Percentiles rank a stretch among this genome's conserved stretches.
phyloP scores from a whole-genome alignment of 2,888 invertebrate species.

The Danaus chrysippus region DNA sequence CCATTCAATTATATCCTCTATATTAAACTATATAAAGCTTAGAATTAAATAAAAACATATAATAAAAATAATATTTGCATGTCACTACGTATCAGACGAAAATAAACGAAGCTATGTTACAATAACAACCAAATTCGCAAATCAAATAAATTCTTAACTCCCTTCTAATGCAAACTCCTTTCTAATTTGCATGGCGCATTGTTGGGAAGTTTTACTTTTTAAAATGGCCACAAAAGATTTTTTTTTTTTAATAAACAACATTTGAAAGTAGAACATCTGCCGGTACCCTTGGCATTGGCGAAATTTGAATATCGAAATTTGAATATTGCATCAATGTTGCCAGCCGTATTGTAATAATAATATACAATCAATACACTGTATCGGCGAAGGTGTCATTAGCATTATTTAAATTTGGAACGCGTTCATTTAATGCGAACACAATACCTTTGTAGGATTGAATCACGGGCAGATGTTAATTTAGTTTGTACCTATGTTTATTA shows the following conservation, averaged over 20 bases:
- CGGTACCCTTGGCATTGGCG: constrained; percentile 37
- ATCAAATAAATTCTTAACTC: constrained; percentile 34
- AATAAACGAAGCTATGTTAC: constrained; percentile 37
- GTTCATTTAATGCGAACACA: constrained; percentile 2
- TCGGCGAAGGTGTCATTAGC: constrained; percentile 5
- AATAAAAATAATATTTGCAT: constrained; percentile 55
- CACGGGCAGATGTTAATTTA: constrained; percentile 1
- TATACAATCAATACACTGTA: constrained; percentile 14
- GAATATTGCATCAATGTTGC: constrained; percentile 37
- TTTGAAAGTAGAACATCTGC: constrained; percentile 74
- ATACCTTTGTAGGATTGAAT: background rate
- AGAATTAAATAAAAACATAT: constrained; percentile 25
- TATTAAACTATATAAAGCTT: constrained; percentile 27
- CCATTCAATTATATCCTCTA: constrained; percentile 41
- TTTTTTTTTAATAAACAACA: constrained; percentile 72
- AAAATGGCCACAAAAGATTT: constrained; percentile 77
- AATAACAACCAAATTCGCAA: constrained; percentile 47
- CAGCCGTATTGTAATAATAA: constrained; percentile 17
- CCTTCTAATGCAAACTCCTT: constrained; percentile 39
- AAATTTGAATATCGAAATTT: constrained; percentile 38
- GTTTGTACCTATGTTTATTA: no score
- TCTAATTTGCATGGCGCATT: constrained; percentile 77
- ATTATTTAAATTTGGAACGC: constrained; percentile 9
- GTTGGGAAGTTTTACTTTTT: constrained; percentile 71
- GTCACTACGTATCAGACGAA: constrained; percentile 38